A percentile compares a stretch with the other conserved stretches of the same genome.
These are phyloP conservation scores for Drosophila algonquin DNA, from an alignment of 2,888 invertebrate genomes.

Conservation along the genomic window DNA sequence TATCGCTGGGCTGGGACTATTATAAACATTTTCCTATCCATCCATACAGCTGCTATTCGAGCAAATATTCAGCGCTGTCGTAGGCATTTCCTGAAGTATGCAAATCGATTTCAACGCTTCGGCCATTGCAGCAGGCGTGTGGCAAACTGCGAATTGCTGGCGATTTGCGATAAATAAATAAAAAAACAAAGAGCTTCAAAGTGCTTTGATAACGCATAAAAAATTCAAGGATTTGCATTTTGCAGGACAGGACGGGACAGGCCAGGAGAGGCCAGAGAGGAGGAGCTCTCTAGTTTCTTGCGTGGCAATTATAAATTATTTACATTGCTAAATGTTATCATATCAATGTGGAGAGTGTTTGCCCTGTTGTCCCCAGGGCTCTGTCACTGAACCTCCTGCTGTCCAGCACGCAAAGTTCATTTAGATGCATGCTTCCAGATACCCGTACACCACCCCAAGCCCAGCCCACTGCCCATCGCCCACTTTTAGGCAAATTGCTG, in stretches of 20 bases:
- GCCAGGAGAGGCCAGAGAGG: not conserved
- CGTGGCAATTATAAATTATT: conserved; percentile 72
- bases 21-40: conserved; percentile 45
- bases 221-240: conserved; percentile 64
- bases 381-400: conserved; percentile 23
- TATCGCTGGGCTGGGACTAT: conserved; percentile 38
- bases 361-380: conserved; percentile 34
- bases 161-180: conserved; percentile 52
- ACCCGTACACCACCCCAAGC: conserved; percentile 19
- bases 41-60: conserved; percentile 19
- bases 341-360: conserved; percentile 45
- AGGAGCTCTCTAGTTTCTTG: conserved; percentile 32
- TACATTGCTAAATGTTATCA: conserved; percentile 48
- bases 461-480: conserved; percentile 37
- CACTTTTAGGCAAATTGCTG: conserved; percentile 73
- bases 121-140: conserved; percentile 24
- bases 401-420: conserved; percentile 70
- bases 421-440: conserved; percentile 74
- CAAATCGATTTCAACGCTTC: conserved; percentile 64
- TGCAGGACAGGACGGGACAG: not conserved
- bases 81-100: conserved; percentile 72
- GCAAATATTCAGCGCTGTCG: conserved; percentile 50
- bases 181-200: conserved; percentile 38
- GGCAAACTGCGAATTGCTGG: conserved; percentile 52
- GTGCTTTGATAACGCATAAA: conserved; percentile 60